Percentiles rank a stretch among this genome's conserved stretches.
Evolutionary conservation across 2,888 invertebrate genomes (phyloP).

Genomic region (Chalcis sispes): DNA sequence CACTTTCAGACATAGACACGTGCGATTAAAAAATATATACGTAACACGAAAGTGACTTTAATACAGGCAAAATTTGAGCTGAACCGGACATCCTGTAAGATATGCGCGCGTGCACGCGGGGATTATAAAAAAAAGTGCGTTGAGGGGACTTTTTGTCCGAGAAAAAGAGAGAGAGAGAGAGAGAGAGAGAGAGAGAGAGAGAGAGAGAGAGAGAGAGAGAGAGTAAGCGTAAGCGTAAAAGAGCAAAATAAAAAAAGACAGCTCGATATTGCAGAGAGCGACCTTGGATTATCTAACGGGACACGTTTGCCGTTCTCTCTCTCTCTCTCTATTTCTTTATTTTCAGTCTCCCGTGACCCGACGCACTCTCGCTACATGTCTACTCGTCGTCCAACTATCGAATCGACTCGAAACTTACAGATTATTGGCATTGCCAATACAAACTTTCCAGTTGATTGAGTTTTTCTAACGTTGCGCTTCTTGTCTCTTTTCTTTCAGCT

Average conservation of each 20-base stretch:
- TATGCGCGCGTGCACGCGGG: too few species aligned
- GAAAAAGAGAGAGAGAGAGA: not conserved
- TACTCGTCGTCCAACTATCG: not conserved
- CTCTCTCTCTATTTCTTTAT: conserved; percentile 29
- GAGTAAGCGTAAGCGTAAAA: not conserved
- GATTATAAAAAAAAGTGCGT: not conserved
- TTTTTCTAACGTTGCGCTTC: too few species aligned
- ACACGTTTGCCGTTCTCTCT: conserved; percentile 29
- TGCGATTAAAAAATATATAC: too few species aligned
- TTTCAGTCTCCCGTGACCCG: conserved; percentile 40
- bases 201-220: not conserved
- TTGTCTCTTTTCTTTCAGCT: too few species aligned
- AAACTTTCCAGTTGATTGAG: too few species aligned
- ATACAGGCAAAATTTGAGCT: not conserved
- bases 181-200: not conserved
- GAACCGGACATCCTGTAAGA: conserved; percentile 1
- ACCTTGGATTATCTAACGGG: conserved; percentile 54
- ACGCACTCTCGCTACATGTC: not conserved
- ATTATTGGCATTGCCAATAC: too few species aligned
- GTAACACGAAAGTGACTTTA: too few species aligned
- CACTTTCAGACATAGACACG: too few species aligned
- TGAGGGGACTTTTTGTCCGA: not conserved
- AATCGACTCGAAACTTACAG: too few species aligned
- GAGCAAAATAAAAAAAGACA: not conserved
- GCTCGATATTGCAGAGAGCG: not conserved